Evolutionary conservation across 2,888 invertebrate genomes (phyloP), one percentile per base, ranked within the genome.

Genomic region (Ennomos fuscantarius): DNA sequence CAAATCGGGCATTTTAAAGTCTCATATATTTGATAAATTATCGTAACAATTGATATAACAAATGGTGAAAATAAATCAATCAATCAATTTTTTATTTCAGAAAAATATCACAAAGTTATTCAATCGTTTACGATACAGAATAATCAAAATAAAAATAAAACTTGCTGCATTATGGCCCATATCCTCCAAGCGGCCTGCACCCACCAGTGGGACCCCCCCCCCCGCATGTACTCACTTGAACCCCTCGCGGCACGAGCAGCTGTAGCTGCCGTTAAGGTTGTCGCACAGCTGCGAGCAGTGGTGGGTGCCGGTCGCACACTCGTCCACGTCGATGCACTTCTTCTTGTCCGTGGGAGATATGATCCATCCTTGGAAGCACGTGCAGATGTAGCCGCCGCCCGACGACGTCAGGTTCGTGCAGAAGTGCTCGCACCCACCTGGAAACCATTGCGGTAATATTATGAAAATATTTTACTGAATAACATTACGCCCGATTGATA

Each of bases 241-340:
- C 1, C 97, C 97, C 0, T 95, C 94, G 8, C 95, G 93, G 73
- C 99, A 99, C 24, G 95, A 94, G 81, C 99, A 99, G 53, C 95
- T 94, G 82, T 99, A 99, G 59, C 95, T 94, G 76, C 99, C 99
- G 78, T 99, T 98, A 46, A 97, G 86, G 84, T 99, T 99, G 52
- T 94, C 94, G 79, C 99, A 99, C 36, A 96, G 91, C 78, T 99
- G 99, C 1, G 99, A 97, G 89, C 99, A 99, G 62, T 96, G 96
- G 86, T 97, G 97, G 24, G 93, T 93, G 55, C 97, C 96, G 13
- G 94, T 94, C 0, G 93, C 92, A 79, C 99, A 99, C 86, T 99
- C 99, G 86, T 99, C 96, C 11, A 98, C 94, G 82, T 99, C 99
- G 63, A 95, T 91, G 79, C 98, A 98, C 63, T 94, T 94, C 87